These are phyloP conservation scores for Phenganax stokvisi DNA, from an alignment of 92 coral and sea anemone genomes.

Conservation along the genomic window DNA sequence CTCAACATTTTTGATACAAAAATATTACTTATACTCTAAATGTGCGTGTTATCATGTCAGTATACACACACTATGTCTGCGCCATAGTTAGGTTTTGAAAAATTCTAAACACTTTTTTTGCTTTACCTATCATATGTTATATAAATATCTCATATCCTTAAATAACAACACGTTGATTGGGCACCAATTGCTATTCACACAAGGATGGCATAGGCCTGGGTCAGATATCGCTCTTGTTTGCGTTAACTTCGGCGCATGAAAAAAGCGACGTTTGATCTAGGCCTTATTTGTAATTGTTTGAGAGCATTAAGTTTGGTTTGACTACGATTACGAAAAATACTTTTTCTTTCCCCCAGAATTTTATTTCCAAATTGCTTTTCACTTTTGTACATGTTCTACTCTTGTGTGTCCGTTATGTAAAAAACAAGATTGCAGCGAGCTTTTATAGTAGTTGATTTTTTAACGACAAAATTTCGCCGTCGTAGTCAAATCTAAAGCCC, in stretches of 20 bases:
- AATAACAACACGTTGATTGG: background rate
- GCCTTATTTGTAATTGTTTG: too few relatives aligned
- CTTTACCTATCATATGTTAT: constrained; percentile 5
- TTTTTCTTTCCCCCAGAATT: too few relatives aligned
- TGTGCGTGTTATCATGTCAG: background rate
- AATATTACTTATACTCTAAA: background rate
- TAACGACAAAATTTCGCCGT: too few relatives aligned
- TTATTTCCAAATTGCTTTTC: too few relatives aligned
- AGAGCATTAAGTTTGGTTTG: too few relatives aligned
- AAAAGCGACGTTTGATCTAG: too few relatives aligned
- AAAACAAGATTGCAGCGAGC: constrained; percentile 1
- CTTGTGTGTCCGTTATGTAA: background rate
- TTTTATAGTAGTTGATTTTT: background rate
- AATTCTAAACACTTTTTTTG: background rate
- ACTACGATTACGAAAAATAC: too few relatives aligned
- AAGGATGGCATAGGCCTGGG: too few relatives aligned
- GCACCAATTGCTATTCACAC: background rate
- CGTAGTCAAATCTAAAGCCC: too few relatives aligned
- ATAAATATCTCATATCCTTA: constrained; percentile 11
- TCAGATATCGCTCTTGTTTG: too few relatives aligned
- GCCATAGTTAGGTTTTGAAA: background rate
- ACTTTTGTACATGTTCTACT: too few relatives aligned
- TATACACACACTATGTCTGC: background rate
- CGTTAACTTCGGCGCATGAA: too few relatives aligned
- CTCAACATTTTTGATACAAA: constrained; percentile 27